Evolutionary conservation across 2,797 vertebrate species (phyloP).

Genomic region (Phoxinus dragarum): DNA sequence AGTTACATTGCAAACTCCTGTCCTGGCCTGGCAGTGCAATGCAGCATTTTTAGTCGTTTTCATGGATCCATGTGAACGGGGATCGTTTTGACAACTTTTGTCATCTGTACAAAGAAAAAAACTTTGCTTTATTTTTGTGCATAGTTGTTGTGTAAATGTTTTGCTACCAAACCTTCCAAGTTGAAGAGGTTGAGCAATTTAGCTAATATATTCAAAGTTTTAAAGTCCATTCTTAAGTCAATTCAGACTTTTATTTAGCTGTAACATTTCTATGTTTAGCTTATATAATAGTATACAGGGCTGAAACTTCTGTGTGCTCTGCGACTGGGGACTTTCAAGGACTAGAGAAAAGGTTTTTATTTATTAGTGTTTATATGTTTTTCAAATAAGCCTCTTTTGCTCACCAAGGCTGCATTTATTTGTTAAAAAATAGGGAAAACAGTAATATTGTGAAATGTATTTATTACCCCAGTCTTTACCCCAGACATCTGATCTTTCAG

Average conservation of each 20-base stretch:
- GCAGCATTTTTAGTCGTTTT: too few species aligned
- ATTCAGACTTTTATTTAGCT: background rate
- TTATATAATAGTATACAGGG: background rate
- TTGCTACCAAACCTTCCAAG: background rate
- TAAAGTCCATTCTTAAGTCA: background rate
- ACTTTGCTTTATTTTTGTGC: too few species aligned
- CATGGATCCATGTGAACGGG: too few species aligned
- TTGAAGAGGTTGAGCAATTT: background rate
- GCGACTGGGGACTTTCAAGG: too few species aligned
- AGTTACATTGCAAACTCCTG: too few species aligned
- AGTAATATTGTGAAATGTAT: background rate
- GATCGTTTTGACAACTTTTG: too few species aligned
- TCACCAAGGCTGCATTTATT: background rate
- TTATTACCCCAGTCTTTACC: too few species aligned
- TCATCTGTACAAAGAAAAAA: too few species aligned
- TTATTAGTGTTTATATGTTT: too few species aligned
- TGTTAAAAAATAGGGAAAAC: background rate
- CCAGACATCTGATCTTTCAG: too few species aligned
- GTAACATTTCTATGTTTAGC: background rate
- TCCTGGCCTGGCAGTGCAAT: too few species aligned
- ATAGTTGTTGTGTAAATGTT: background rate
- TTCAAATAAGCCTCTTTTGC: background rate
- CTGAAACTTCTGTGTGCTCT: background rate
- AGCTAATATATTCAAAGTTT: background rate
- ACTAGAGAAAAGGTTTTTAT: too few species aligned